Percentiles rank a stretch among this genome's conserved stretches.
Conservation (phyloP, 2,888 invertebrate genomes). For the Pyrocoelia pectoralis region DNA sequence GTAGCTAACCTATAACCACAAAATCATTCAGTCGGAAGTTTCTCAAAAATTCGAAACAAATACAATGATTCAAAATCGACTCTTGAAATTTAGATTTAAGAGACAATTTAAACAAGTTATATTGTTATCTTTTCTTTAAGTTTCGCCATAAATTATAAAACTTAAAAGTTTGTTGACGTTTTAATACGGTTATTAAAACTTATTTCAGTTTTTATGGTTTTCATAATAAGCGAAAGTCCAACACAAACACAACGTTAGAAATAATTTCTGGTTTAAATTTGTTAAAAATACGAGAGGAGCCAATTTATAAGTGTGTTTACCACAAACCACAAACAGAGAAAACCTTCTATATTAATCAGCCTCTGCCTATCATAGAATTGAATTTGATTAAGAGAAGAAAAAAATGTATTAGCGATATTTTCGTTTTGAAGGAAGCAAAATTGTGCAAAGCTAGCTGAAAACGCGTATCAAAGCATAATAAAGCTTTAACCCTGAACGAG, state of each 20-base stretch:
- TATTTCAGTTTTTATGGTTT: constrained; percentile 1
- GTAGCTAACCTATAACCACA: too few relatives aligned
- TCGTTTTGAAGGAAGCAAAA: not conserved
- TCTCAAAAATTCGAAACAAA: too few relatives aligned
- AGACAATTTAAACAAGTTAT: not conserved
- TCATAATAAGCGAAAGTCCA: not conserved
- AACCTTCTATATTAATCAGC: too few relatives aligned
- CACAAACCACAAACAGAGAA: too few relatives aligned
- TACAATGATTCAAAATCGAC: not conserved
- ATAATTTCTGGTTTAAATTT: not conserved
- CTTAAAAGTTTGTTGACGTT: not conserved
- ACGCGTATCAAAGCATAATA: not conserved
- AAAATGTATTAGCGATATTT: too few relatives aligned
- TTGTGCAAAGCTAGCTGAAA: not conserved
- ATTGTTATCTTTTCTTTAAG: not conserved
- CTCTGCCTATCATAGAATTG: too few relatives aligned
- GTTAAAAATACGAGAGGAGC: not conserved
- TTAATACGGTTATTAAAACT: not conserved
- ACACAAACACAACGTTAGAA: not conserved
- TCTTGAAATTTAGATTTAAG: not conserved
- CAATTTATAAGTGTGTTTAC: not conserved
- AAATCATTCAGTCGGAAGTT: too few relatives aligned
- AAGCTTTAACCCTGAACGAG: not conserved
- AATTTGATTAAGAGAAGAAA: too few relatives aligned
- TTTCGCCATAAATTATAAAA: not conserved